These are phyloP conservation scores for Arenaria interpres DNA, from an alignment of 2,113 vertebrate species.

Conservation along the genomic window DNA sequence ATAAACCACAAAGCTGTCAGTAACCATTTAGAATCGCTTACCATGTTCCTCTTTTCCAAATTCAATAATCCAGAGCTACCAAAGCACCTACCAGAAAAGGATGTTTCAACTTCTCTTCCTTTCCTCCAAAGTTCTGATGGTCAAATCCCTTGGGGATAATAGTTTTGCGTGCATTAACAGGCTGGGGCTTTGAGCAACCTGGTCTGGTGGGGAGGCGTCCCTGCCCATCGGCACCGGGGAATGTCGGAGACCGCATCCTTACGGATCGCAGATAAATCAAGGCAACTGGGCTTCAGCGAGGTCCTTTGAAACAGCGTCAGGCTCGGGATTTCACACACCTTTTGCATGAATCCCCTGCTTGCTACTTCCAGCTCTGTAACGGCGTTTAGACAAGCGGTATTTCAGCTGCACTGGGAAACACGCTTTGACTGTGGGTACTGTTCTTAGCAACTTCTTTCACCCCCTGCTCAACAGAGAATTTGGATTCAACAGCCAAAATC, in stretches of 20 bases:
- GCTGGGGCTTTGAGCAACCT: no score
- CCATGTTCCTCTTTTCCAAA: background rate
- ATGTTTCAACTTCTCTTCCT: background rate
- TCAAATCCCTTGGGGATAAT: background rate
- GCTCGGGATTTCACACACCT: background rate
- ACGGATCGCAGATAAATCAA: background rate
- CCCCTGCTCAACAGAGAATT: background rate
- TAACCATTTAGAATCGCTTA: background rate
- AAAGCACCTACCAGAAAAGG: no score
- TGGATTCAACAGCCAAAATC: background rate
- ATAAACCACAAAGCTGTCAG: background rate
- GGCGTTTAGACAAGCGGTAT: background rate
- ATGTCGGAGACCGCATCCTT: background rate
- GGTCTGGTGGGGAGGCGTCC: no score
- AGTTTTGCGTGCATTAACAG: background rate
- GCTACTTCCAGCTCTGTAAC: background rate
- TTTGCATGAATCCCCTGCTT: background rate
- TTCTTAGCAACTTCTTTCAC: background rate
- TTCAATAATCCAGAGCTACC: background rate
- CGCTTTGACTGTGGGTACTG: fast-evolving
- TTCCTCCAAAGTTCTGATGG: background rate
- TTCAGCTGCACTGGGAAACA: background rate
- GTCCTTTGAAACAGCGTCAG: background rate
- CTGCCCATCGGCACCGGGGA: fast-evolving
- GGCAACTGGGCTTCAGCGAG: background rate